Base-by-base conservation (phyloP, 2,888 invertebrate genomes). In the Leptinotarsa tumamoca region DNA sequence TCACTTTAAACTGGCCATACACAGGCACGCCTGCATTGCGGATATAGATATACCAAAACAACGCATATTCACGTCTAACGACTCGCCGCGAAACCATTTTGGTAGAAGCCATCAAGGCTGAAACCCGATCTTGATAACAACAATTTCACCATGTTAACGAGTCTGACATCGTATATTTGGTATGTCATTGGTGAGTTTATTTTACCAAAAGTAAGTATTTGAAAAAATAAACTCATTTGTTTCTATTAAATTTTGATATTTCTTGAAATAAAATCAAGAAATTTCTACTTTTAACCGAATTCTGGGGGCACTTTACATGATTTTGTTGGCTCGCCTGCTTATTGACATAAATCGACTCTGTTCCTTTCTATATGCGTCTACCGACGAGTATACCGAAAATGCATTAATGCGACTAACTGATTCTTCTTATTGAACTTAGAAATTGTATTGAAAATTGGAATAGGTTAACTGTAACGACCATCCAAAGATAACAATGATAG, bases 21-120 rank as follows among this genome's bases (percentile, higher is more conserved):
- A 85, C 82, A 86, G 88, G 87, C 88, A 88, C 88, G 88, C 88
- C 89, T 89, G 89, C 88, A 89, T 88, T 88, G 88, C 88, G 86
- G 88, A 88, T 88, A 87, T 83, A 82, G 83, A 84, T 83, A 83
- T 87, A 86, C 87, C 86, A 86, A 87, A 87, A 87, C 88, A 88
- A 88, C 88, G 89, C 88, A 88, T 86, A 87, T 87, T 87, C 86
- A 86, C 85, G 84, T 86, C 87, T 86, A 86, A 87, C 88, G 88
- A 87, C 87, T 87, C 87, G 87, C 88, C 86, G 87, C 86, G 88
- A 88, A 88, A 88, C 89, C 88, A 89, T 89, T 88, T 89, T 88
- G 86, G 85, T 83, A 82, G 84, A 80, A 85, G 86, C 87, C 87
- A 87, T 88, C 87, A 86, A 86, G 84, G 82, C 77, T 77, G 73